Evolutionary conservation across 2,113 vertebrate genomes (phyloP).

Genomic region (Kryptolebias marmoratus): DNA sequence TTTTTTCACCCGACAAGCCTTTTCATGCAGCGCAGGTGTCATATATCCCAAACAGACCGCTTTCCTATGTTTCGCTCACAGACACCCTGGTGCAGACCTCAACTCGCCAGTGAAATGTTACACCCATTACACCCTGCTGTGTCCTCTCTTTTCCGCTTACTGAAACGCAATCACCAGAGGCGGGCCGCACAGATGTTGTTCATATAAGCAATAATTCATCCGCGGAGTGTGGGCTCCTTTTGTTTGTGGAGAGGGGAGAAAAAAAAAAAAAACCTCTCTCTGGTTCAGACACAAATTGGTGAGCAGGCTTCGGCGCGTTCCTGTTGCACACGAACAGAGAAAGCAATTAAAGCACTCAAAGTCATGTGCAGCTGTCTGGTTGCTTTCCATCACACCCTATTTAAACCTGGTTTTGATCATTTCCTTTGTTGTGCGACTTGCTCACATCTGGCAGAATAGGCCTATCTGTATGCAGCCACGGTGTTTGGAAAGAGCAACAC

Average conservation of each 20-base stretch:
- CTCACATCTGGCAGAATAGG: not conserved
- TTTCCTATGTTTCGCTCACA: not conserved
- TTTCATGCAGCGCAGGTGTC: not conserved
- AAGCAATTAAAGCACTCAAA: constrained; percentile 32
- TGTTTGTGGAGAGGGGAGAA: constrained; percentile 37
- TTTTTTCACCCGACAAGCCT: not conserved
- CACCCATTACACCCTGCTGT: not conserved
- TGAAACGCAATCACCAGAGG: constrained; percentile 20
- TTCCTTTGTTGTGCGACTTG: constrained; percentile 22
- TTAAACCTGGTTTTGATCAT: constrained; percentile 25
- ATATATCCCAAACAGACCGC: not conserved
- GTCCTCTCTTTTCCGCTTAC: not conserved
- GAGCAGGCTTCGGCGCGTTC: constrained; percentile 2
- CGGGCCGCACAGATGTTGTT: constrained; percentile 20
- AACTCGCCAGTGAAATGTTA: constrained; percentile 9
- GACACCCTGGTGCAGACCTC: not conserved
- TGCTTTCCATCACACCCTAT: constrained; percentile 26
- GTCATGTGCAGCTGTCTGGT: constrained; percentile 2
- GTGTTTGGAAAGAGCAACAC: constrained; percentile 15
- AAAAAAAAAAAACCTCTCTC: not conserved
- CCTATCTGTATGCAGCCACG: constrained; percentile 2
- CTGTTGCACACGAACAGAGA: constrained; percentile 18
- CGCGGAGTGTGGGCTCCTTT: constrained; percentile 18
- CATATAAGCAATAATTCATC: constrained; percentile 30
- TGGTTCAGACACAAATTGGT: constrained; percentile 11